Conservation (phyloP, 2,797 vertebrate genomes). For the Forpus xanthops region DNA sequence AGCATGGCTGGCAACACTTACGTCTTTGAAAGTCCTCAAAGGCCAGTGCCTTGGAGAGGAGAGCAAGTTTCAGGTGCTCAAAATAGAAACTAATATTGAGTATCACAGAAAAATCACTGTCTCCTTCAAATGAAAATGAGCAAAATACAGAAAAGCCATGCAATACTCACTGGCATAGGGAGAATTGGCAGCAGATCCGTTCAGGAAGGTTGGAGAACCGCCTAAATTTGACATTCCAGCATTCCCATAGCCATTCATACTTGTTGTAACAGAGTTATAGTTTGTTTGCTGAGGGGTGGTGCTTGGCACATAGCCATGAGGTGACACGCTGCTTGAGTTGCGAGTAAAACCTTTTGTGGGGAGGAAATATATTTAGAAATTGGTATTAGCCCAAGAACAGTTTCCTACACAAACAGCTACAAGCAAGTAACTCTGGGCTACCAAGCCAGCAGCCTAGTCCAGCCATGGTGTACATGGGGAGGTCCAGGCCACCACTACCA, state of each 20-base stretch:
- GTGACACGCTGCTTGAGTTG: conserved; percentile 95
- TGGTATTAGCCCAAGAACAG: not conserved
- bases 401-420: not conserved
- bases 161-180: conserved; percentile 94
- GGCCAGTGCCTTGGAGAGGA: not conserved
- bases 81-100: not conserved
- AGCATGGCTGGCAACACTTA: not conserved
- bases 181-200: conserved; percentile 96
- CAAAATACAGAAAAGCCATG: not conserved
- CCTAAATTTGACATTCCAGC: conserved; percentile 96
- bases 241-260: conserved; percentile 96
- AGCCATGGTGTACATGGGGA: fast-evolving
- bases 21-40: not conserved
- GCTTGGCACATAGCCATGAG: conserved; percentile 95
- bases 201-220: conserved; percentile 95
- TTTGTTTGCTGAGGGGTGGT: conserved; percentile 95
- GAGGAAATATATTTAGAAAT: conserved; percentile 33
- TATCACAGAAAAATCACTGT: not conserved
- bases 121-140: not conserved
- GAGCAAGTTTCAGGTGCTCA: not conserved
- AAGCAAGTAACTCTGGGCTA: not conserved
- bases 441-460: not conserved
- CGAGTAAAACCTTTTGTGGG: conserved; percentile 88
- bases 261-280: conserved; percentile 95
- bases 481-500: not conserved